Percentiles rank a stretch among this genome's conserved stretches.
Evolutionary conservation across 2,113 vertebrate species (phyloP).

Genomic region (Gambusia holbrooki): DNA sequence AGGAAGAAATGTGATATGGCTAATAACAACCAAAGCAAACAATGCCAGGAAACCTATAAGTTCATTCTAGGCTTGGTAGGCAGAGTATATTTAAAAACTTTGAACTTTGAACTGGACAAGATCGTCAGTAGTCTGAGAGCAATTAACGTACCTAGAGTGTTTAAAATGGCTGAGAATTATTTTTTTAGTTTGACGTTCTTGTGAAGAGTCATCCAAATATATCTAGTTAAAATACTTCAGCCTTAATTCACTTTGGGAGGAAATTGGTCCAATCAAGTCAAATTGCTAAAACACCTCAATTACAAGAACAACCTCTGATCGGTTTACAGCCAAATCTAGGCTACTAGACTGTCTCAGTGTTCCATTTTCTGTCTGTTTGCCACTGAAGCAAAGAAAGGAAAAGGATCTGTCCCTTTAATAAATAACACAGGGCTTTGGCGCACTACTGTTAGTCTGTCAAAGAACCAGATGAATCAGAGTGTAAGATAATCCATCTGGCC

Average conservation of each 20-base stretch:
- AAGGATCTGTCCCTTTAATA: constrained; percentile 68
- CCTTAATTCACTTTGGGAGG: background rate
- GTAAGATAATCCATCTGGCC: constrained; percentile 56
- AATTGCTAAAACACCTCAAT: background rate
- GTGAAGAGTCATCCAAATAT: too few species aligned
- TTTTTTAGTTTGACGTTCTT: too few species aligned
- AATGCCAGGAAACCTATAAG: too few species aligned
- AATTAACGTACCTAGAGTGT: too few species aligned
- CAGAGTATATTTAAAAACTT: too few species aligned
- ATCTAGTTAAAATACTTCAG: background rate
- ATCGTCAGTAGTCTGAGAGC: too few species aligned
- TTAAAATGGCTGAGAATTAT: too few species aligned
- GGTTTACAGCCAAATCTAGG: constrained; percentile 56
- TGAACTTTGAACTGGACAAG: too few species aligned
- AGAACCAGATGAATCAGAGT: constrained; percentile 57
- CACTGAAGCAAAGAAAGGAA: constrained; percentile 61
- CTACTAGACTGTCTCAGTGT: constrained; percentile 16
- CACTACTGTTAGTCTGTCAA: constrained; percentile 35
- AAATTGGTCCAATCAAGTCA: background rate
- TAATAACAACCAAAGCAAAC: too few species aligned
- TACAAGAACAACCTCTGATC: constrained; percentile 19
- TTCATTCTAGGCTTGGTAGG: too few species aligned
- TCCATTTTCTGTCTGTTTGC: constrained; percentile 34
- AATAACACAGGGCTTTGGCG: constrained; percentile 59
- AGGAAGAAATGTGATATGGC: too few species aligned